Percentiles rank a stretch among this genome's conserved stretches.
These are phyloP conservation scores for Chaitophorus viminalis DNA, from an alignment of 2,888 invertebrate species.

Conservation along the genomic window DNA sequence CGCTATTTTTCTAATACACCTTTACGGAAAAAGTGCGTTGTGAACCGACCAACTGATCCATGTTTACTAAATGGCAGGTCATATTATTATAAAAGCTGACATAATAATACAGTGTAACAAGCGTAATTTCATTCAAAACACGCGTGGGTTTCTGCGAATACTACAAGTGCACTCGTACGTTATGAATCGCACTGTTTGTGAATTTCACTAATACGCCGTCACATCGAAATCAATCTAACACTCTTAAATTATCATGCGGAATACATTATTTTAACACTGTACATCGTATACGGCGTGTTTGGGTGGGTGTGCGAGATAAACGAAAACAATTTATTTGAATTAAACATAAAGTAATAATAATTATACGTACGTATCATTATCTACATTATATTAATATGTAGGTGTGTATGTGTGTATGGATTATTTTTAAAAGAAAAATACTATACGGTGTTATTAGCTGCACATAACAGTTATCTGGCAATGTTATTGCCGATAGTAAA, in stretches of 20 bases:
- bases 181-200: no score
- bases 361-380: background rate
- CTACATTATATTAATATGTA: background rate
- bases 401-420: background rate
- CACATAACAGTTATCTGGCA: background rate
- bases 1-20: background rate
- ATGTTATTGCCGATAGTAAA: background rate
- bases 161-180: no score
- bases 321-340: background rate
- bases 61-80: background rate
- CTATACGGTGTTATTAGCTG: background rate
- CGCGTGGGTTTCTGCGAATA: background rate
- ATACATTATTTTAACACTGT: no score
- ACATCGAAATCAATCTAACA: no score
- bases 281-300: background rate
- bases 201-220: no score
- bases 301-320: background rate
- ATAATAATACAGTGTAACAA: no score
- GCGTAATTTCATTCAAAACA: background rate
- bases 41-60: background rate
- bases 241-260: no score
- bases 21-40: background rate
- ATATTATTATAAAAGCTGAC: no score
- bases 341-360: no score
- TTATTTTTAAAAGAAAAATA: background rate